Percentiles rank a stretch among this genome's conserved stretches.
Conservation (phyloP, 2,113 vertebrate species). For the Willisornis vidua region DNA sequence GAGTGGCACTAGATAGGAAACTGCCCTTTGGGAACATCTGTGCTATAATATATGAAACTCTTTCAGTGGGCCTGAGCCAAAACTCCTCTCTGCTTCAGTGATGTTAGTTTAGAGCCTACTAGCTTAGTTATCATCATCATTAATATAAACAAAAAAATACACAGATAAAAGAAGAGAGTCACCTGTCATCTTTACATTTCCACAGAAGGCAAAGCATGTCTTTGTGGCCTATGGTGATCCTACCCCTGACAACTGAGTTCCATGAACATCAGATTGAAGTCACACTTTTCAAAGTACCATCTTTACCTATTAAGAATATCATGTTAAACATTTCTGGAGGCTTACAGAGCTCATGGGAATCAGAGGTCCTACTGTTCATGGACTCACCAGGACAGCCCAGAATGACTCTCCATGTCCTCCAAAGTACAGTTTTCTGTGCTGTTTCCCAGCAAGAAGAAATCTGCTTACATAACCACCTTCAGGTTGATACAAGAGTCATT, state of each 20-base stretch:
- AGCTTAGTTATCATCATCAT: background rate
- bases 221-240: background rate
- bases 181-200: background rate
- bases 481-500: background rate
- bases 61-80: background rate
- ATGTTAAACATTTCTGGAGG: background rate
- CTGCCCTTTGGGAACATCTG: background rate
- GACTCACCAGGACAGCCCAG: background rate
- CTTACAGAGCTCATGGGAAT: background rate
- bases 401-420: background rate
- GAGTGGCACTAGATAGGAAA: background rate
- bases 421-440: background rate
- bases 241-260: background rate
- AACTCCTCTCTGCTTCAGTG: background rate
- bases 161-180: background rate
- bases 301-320: background rate
- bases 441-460: background rate
- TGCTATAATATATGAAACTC: background rate
- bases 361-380: background rate
- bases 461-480: background rate
- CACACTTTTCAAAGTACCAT: fast-evolving
- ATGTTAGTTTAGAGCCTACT: background rate
- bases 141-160: background rate
- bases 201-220: background rate
- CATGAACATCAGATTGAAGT: background rate